Base-by-base conservation (phyloP, 2,113 vertebrate species). In the Tupaia tana region DNA sequence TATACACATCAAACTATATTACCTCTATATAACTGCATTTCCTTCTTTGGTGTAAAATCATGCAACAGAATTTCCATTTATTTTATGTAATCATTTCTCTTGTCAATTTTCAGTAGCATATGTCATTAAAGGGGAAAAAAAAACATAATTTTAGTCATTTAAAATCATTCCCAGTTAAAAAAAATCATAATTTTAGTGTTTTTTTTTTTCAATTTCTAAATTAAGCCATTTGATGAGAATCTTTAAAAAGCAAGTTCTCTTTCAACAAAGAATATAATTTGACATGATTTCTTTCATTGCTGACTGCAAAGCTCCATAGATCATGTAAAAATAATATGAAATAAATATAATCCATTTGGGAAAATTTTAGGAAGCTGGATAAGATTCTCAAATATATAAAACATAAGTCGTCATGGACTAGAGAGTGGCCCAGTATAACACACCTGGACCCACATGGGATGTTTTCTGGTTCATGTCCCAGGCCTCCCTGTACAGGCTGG, bases 151-250 rank as follows among this genome's bases (percentile, higher is more conserved):
- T 93, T 18, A 86, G 61, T 77, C 56, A 52, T 25, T 75, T 92
- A 6, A 61, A 93, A 34, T 29, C 64, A 29, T 64, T 94, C 82
- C n/a, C 7, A 2, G 1, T 81, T 91, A 75, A 95, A 93, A 43
- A 43, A 43, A 94, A 75, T 58, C 11, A 61, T 64, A 6, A 88
- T 66, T 70, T 90, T 52, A 63, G 19, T 84, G 6, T 82, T 81
- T 89, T 64, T 88, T 86, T 18, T 24, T 15, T 18, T 24, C 9
- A 79, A 74, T 66, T 29, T 89, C 20, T 80, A 43, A 80, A 82
- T 83, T 75, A 90, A 83, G 13, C 0, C 27, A 77, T 84, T 89
- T 83, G 15, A 91, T 91, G 13, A 83, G 92, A 96, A 81, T 91
- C 10, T 31, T 85, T 15, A 52, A n/a, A 75, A 2, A 71, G 43